Conservation (phyloP, 2,797 vertebrate genomes). For the Psittacula derbiana region DNA sequence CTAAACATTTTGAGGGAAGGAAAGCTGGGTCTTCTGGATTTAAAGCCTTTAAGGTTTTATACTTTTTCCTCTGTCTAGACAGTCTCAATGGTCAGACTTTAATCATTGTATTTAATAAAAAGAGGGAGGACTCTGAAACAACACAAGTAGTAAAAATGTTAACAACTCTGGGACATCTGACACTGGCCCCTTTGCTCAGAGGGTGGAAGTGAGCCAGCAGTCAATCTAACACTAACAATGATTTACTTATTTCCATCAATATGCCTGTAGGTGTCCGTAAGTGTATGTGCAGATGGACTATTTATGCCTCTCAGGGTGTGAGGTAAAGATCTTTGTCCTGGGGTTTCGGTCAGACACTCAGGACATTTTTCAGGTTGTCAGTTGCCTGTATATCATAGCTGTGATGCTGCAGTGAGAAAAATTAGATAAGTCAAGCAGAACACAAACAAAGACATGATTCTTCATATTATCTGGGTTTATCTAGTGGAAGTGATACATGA, state of each 20-base stretch:
- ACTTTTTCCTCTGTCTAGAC: not conserved
- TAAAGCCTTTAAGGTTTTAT: not conserved
- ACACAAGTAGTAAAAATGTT: fast-evolving
- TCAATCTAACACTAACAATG: not conserved
- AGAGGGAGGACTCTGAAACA: not conserved
- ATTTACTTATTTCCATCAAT: not conserved
- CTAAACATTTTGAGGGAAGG: not conserved
- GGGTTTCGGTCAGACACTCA: not conserved
- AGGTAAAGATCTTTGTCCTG: not conserved
- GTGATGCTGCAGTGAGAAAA: not conserved
- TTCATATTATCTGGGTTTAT: not conserved
- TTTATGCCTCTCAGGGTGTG: not conserved
- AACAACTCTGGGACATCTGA: not conserved
- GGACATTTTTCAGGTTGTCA: not conserved
- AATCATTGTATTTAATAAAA: not conserved
- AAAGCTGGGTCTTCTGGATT: not conserved
- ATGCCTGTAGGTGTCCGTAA: not conserved
- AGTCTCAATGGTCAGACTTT: not conserved
- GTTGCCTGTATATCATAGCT: not conserved
- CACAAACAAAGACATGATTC: not conserved
- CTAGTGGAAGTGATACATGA: not conserved
- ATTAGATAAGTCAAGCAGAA: not conserved
- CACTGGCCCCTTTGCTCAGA: not conserved
- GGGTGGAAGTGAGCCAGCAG: not conserved
- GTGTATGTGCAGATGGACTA: not conserved